Conservation (phyloP, 2,888 invertebrate genomes). For the Helleia helle region DNA sequence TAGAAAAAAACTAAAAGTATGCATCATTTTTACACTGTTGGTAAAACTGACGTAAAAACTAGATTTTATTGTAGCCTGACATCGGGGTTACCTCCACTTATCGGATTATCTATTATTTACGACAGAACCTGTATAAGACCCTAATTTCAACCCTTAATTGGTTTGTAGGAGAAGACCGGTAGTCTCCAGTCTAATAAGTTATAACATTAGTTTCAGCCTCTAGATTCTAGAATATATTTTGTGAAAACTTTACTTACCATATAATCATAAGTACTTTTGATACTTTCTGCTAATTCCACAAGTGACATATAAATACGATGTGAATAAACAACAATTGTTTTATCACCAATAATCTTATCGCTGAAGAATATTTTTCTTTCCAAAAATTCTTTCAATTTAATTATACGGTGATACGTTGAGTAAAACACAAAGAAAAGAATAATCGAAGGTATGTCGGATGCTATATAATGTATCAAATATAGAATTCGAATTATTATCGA, state of each 20-base stretch:
- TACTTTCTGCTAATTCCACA: constrained; percentile 4
- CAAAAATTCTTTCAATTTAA: constrained; percentile 1
- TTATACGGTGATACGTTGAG: constrained; percentile 2
- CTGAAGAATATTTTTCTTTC: constrained; percentile 4
- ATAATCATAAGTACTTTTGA: constrained; percentile 1
- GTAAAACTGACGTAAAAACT: too few species aligned
- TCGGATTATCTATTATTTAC: too few species aligned
- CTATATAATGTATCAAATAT: background rate
- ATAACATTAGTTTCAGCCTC: too few species aligned
- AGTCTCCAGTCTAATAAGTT: too few species aligned
- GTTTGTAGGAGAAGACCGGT: too few species aligned
- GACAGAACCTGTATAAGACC: too few species aligned
- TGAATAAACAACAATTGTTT: background rate
- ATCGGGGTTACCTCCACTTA: too few species aligned
- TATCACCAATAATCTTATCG: constrained; percentile 1
- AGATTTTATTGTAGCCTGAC: too few species aligned
- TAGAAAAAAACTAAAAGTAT: too few species aligned
- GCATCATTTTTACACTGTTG: too few species aligned
- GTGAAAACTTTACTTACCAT: background rate
- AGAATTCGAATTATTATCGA: background rate
- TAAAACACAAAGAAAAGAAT: background rate
- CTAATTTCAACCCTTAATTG: too few species aligned
- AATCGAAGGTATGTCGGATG: constrained; percentile 1
- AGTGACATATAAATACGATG: constrained; percentile 5
- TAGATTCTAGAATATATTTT: too few species aligned